A percentile compares a stretch with the other conserved stretches of the same genome.
Conservation (phyloP, 2,113 vertebrate genomes). For the human (Homo sapiens) region DNA sequence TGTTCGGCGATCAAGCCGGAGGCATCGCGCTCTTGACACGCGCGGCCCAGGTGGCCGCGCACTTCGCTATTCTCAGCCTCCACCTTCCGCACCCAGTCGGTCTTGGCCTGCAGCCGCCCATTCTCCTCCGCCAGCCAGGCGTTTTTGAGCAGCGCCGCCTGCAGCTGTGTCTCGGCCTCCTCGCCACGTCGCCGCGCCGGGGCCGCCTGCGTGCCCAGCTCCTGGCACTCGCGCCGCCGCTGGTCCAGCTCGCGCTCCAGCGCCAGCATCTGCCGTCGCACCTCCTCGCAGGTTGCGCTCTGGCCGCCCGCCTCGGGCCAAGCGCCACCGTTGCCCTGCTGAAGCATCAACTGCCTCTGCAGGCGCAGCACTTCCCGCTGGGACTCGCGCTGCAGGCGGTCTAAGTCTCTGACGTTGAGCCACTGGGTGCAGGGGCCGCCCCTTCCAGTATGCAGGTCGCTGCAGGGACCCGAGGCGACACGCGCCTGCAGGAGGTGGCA, state of each 20-base stretch:
- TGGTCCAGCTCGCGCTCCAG: conserved; percentile 86
- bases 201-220: conserved; percentile 85
- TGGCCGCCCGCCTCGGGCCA: not conserved
- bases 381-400: conserved; percentile 89
- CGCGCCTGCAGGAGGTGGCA: conserved; percentile 85
- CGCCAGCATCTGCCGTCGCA: not conserved
- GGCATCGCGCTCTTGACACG: conserved; percentile 86
- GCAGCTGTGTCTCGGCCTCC: conserved; percentile 87
- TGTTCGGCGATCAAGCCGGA: conserved; percentile 86
- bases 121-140: conserved; percentile 88
- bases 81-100: conserved; percentile 84
- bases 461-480: conserved; percentile 72
- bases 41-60: conserved; percentile 84
- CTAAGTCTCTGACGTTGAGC: conserved; percentile 83
- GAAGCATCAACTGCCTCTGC: conserved; percentile 89
- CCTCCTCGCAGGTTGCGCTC: not conserved
- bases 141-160: conserved; percentile 84
- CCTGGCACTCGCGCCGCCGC: conserved; percentile 89
- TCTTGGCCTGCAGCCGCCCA: conserved; percentile 86
- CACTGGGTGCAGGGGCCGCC: conserved; percentile 75
- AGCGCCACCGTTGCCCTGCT: not conserved
- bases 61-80: conserved; percentile 87
- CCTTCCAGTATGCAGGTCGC: not conserved
- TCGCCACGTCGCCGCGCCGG: conserved; percentile 86
- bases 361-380: conserved; percentile 92